Evolutionary conservation across 2,797 vertebrate species (phyloP).

Genomic region (Buceros bicornis): DNA sequence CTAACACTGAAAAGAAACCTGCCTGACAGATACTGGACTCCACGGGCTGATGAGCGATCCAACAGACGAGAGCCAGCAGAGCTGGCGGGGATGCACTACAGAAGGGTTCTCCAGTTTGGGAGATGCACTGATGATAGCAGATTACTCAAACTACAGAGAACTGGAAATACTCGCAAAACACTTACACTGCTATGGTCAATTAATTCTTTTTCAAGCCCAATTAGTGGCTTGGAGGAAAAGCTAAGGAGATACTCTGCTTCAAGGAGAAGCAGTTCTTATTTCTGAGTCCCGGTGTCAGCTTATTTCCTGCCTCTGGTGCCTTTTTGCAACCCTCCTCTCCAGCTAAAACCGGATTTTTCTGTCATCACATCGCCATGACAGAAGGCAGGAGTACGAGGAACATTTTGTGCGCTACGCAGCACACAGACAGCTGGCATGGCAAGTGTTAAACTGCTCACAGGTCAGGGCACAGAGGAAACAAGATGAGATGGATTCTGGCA

Average conservation of each 20-base stretch:
- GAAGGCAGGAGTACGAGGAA: neutral
- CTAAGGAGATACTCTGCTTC: neutral
- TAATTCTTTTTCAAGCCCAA: neutral
- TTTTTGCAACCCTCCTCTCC: neutral
- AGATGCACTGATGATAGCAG: neutral
- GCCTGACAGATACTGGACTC: neutral
- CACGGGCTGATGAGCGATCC: neutral
- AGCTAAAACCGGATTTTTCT: neutral
- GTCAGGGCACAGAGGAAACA: neutral
- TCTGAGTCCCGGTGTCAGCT: neutral
- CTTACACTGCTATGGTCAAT: neutral
- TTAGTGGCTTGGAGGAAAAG: neutral
- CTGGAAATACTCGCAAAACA: neutral
- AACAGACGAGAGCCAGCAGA: neutral
- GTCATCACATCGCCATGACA: neutral
- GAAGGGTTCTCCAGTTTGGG: neutral
- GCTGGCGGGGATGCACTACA: neutral
- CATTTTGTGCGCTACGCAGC: neutral
- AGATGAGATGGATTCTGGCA: neutral
- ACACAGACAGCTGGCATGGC: neutral
- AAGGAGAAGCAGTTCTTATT: neutral
- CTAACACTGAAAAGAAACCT: neutral
- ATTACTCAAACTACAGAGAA: neutral
- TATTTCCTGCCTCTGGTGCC: neutral
- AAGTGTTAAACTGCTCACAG: neutral